phyloP scores from a whole-genome alignment of 2,888 invertebrate genomes.

The Athalia rosae region DNA sequence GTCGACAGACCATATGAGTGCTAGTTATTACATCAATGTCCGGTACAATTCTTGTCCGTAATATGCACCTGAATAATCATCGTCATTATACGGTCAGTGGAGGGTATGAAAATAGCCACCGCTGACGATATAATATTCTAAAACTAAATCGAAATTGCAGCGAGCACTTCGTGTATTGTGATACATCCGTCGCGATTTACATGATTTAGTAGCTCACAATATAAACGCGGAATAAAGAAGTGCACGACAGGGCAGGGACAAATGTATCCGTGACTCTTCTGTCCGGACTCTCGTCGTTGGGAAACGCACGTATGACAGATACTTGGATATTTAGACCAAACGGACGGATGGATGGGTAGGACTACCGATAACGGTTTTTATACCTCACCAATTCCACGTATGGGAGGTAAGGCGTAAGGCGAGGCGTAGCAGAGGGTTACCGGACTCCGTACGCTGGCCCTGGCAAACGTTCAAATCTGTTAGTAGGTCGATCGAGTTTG shows the following conservation, averaged over 20 bases:
- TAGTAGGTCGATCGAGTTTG: conserved; percentile 65
- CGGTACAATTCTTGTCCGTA: conserved; percentile 6
- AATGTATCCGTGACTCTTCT: too few species aligned
- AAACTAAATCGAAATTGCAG: conserved; percentile 23
- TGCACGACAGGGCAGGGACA: too few species aligned
- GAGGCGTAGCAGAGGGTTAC: conserved; percentile 17
- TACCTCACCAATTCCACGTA: conserved; percentile 17
- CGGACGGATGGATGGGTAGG: conserved; percentile 6
- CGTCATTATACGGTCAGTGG: conserved; percentile 34
- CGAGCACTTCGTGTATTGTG: neutral
- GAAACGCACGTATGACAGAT: too few species aligned
- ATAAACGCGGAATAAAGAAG: too few species aligned
- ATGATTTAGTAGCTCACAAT: too few species aligned
- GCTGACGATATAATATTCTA: neutral
- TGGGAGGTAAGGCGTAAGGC: conserved; percentile 3
- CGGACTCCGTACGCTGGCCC: conserved; percentile 10
- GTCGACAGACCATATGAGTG: conserved; percentile 66
- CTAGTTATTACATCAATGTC: conserved; percentile 53
- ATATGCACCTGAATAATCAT: conserved; percentile 19
- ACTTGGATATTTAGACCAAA: neutral
- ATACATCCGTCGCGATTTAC: neutral
- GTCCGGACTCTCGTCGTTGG: too few species aligned
- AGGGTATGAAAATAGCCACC: conserved; percentile 36
- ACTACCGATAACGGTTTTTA: conserved; percentile 39
- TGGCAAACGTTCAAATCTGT: conserved; percentile 67